Percentiles rank a stretch among this genome's conserved stretches.
These are phyloP conservation scores for Mya arenaria DNA, from an alignment of 1,140 invertebrate genomes.

Conservation along the genomic window DNA sequence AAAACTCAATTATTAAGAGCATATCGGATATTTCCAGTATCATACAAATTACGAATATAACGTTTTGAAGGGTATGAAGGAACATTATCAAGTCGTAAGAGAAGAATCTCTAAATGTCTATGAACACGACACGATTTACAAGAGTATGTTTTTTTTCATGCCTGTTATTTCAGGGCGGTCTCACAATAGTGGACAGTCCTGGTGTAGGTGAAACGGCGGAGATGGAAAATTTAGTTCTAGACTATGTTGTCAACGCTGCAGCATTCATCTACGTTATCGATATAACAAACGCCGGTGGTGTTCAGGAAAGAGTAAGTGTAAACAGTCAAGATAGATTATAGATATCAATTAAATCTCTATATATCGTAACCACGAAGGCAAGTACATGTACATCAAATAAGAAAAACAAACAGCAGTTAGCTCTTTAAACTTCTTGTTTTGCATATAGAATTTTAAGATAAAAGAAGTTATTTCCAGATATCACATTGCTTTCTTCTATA, in stretches of 20 bases:
- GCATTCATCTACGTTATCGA: slow-evolving; percentile 76
- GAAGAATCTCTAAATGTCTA: no score
- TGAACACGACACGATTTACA: no score
- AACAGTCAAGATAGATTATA: neutral
- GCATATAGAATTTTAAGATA: neutral
- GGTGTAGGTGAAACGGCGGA: slow-evolving; percentile 74
- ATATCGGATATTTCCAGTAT: neutral
- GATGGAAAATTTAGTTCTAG: slow-evolving; percentile 70
- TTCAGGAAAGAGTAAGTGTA: slow-evolving; percentile 70
- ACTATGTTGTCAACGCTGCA: slow-evolving; percentile 67
- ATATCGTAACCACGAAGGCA: neutral
- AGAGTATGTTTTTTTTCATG: neutral
- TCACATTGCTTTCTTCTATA: slow-evolving; percentile 1
- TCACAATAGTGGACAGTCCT: slow-evolving; percentile 76
- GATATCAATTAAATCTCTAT: neutral
- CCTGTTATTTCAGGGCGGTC: slow-evolving; percentile 65
- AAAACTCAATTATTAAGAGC: neutral
- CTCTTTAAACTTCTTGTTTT: neutral
- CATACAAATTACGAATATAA: neutral
- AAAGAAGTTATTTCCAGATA: neutral
- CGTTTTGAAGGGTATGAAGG: no score
- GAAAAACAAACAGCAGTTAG: neutral
- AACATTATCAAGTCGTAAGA: no score
- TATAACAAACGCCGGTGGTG: slow-evolving; percentile 72
- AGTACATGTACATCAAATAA: neutral